Conservation (phyloP, 1,140 invertebrate species). For the Maniola jurtina region DNA sequence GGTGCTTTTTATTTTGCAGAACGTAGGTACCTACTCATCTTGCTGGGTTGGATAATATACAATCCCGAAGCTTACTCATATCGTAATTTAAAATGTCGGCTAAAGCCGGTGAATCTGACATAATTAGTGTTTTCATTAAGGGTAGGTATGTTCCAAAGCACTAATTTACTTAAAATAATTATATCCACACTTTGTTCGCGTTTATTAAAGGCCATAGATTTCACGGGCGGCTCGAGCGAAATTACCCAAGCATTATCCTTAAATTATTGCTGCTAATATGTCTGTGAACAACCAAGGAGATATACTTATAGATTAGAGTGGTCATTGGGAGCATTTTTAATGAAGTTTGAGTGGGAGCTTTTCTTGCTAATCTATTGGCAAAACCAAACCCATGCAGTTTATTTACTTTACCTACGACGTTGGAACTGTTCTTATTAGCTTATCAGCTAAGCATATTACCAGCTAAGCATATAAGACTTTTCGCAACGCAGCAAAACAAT, state of each 20-base stretch:
- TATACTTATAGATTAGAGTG: neutral
- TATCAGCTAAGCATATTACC: too few species aligned
- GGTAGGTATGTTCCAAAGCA: slow-evolving; percentile 40
- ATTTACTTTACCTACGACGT: too few species aligned
- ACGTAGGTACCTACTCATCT: too few species aligned
- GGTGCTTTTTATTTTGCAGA: too few species aligned
- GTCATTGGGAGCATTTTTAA: too few species aligned
- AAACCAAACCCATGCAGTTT: too few species aligned
- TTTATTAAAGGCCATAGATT: slow-evolving; percentile 77
- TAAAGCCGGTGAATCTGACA: neutral
- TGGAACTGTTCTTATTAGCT: too few species aligned
- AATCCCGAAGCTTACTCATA: neutral
- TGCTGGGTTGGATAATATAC: neutral
- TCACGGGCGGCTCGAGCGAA: slow-evolving; percentile 52
- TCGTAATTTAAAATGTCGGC: neutral
- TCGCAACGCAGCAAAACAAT: too few species aligned
- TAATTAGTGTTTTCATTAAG: slow-evolving; percentile 26
- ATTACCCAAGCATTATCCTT: slow-evolving; percentile 71
- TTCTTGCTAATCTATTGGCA: too few species aligned
- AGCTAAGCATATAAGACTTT: too few species aligned
- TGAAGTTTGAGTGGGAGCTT: too few species aligned
- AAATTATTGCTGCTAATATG: slow-evolving; percentile 76
- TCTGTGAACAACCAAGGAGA: slow-evolving; percentile 35
- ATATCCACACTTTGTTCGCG: slow-evolving; percentile 60
- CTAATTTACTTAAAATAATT: slow-evolving; percentile 72